Evolutionary conservation across 64 coral and sea anemone genomes (phyloP), one percentile per base, ranked within the genome.

Genomic region (Actinia equina): DNA sequence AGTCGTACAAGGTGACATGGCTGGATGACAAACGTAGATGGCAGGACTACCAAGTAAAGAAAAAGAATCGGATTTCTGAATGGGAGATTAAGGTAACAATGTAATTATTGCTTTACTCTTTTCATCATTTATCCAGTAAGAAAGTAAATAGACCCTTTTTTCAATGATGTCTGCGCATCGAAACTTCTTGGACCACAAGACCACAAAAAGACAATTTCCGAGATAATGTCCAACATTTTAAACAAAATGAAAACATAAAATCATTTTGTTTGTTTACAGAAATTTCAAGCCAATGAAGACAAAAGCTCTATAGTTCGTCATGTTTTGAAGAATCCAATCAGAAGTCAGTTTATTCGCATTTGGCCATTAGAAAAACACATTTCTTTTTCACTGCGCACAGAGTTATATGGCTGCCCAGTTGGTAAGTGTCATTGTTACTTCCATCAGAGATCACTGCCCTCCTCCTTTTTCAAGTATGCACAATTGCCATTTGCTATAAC

Each of bases 231-330:
- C 7, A 6, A 8, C 46, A 0, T 49, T 49, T 49, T 49, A 49
- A n/a, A 6, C 46, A 49, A 49, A 8, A 49, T 49, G 62, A 4
- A 13, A 16, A 46, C 11, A 49, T 49, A 57, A 57, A 2, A 12
- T 0, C 55, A 14, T 57, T 57, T 57, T 22, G 62, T 58, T 22
- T 43, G 43, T 61, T 77, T 81, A 18, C 71, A 93, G 91, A 76
- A 69, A 81, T 93, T 93, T 69, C 87, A 89, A 71, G 91, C 69
- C 17, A 93, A 93, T 71, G 62, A 93, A 60, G 91, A 93, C 82
- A 58, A 57, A 77, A 86, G 58, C 23, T 89, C 91, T 62, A 59
- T 89, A 44, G 83, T 80, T 22, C 61, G 59, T 4, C 91, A 93
- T 49, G 46, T 63, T 49, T 55, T 93, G 22, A 44, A 56, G 23